Base-by-base conservation (phyloP, 2,888 invertebrate species). In the Scaptomyza reducta region DNA sequence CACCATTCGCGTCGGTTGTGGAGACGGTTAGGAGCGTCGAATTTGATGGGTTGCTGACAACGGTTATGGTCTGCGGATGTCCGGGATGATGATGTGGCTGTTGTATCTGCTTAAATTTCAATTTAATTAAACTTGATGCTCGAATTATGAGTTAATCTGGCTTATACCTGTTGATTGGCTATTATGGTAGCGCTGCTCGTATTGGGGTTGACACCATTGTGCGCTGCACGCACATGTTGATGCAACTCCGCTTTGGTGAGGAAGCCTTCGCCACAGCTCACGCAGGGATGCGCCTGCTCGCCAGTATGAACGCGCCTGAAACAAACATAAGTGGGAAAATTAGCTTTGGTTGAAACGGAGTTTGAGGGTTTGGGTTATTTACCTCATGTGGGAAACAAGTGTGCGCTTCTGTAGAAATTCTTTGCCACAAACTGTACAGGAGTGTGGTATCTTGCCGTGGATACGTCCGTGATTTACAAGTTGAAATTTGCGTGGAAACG, bases 371-470 rank as follows among this genome's bases (percentile, higher is more conserved):
- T 14, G 9, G 7, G 1, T n/a, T 22, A 10, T 50, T 92, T 74
- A 94, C 95, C 95, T 94, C 94, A 96, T 95, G 86, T 96, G 96
- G n/a, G 96, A 94, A 69, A 96, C 94, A 11, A 96, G 93, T 7
- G 96, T 96, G 78, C 96, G 93, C 90, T 96, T 96, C 92, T 96
- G 96, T 79, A 96, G 92, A 92, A 96, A 96, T 92, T 96, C 96
- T 91, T 96, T 96, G 61, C 95, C 96, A 90, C 96, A 96, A 46
- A 95, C 95, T 42, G 96, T 95, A 91, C 96, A 96, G 31, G 96
- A 94, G 91, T 96, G 95, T 46, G 96, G 96, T 74, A 96, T 94
- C 59, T 95, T 93, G 27, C 96, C 96, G 91, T 96, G 96, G 70
- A 96, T 93, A 7, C 96, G 93, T 11, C 96, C 96, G 91, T 96